These are phyloP conservation scores for Tricholauxania praeusta DNA, from an alignment of 2,888 invertebrate species.

Conservation along the genomic window DNA sequence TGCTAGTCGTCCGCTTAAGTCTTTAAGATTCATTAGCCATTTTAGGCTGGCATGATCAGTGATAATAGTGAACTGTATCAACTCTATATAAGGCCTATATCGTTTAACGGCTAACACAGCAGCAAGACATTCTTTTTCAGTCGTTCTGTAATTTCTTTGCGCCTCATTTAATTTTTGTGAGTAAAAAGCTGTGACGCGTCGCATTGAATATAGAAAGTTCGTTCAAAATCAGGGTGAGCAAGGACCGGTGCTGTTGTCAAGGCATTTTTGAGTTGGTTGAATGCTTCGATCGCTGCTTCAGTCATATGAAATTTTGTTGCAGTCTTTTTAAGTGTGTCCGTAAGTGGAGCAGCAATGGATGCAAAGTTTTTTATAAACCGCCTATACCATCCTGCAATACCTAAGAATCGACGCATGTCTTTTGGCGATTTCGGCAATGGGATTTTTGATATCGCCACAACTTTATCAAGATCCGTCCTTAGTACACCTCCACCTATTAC, in stretches of 20 bases:
- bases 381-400: no score
- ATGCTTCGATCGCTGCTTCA: no score
- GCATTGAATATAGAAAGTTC: constrained; percentile 38
- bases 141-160: neutral
- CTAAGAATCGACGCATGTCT: no score
- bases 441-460: no score
- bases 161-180: no score
- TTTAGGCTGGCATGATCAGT: neutral
- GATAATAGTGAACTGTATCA: neutral
- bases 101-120: neutral
- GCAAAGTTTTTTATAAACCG: no score
- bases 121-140: constrained; percentile 10
- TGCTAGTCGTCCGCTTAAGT: neutral
- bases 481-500: no score
- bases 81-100: constrained; percentile 22
- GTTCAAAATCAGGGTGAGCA: constrained; percentile 18
- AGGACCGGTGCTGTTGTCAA: constrained; percentile 37
- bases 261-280: constrained; percentile 31
- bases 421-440: no score
- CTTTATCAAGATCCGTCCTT: no score
- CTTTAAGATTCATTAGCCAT: constrained; percentile 21
- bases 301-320: no score
- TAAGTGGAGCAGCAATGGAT: no score
- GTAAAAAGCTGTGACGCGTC: constrained; percentile 31
- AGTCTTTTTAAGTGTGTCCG: no score